A percentile compares a stretch with the other conserved stretches of the same genome.
Evolutionary conservation across 2,113 vertebrate genomes (phyloP).

Genomic region (Calonectris borealis): DNA sequence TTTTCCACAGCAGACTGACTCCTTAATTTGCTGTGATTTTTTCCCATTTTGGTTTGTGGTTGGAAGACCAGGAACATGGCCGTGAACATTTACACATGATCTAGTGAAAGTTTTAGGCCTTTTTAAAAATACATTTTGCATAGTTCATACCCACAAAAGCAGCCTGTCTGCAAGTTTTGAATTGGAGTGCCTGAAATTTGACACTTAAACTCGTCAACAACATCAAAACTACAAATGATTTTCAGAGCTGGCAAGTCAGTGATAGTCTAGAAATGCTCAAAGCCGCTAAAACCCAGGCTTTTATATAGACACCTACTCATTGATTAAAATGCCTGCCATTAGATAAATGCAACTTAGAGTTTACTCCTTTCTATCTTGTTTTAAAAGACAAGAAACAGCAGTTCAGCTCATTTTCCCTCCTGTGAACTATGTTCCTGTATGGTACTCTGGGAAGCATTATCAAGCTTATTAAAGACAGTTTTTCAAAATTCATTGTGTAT

Average conservation of each 20-base stretch:
- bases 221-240: neutral
- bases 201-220: neutral
- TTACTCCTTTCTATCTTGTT: neutral
- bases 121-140: neutral
- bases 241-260: neutral
- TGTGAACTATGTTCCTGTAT: neutral
- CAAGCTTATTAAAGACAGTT: neutral
- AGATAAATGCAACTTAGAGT: neutral
- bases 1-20: neutral
- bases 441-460: neutral
- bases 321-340: neutral
- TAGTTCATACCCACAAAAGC: neutral
- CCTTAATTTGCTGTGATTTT: neutral
- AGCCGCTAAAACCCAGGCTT: neutral
- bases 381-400: neutral
- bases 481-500: neutral
- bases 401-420: neutral
- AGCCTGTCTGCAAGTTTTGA: neutral
- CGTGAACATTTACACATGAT: neutral
- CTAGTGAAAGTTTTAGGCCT: neutral
- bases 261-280: neutral
- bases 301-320: neutral
- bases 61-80: neutral
- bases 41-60: neutral
- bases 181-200: neutral